Evolutionary conservation across 2,113 vertebrate species (phyloP), one percentile per base, ranked within the genome.

Genomic region (Callaeas wilsoni): DNA sequence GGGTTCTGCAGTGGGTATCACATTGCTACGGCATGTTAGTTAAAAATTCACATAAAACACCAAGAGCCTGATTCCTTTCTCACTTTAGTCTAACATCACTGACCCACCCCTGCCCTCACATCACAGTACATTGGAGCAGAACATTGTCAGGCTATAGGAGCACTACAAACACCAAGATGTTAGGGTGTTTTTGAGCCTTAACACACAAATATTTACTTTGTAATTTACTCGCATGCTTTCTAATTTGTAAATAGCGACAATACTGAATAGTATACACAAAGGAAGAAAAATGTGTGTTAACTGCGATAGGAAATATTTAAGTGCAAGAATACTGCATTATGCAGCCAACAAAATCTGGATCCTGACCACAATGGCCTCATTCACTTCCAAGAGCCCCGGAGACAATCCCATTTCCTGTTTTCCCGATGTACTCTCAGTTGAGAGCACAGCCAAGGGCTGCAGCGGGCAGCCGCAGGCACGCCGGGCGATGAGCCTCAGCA

Each of bases 21-120:
- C 96, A 85, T 75, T 67, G 91, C 90, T 94, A 95, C 95, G 95
- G 65, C 94, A 87, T 95, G 97, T 98, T 98, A 98, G 98, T 98
- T 93, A 91, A 96, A 97, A 95, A 88, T 55, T 67, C 87, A 96
- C 96, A 96, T n/a, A n/a, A 53, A 97, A 97, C 97, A 95, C 64
- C 83, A 69, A 89, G 89, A 78, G 80, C 42, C 93, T 62, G 64
- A 42, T 47, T 83, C 78, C 93, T 47, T 57, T 79, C 84, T 85
- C 49, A 10, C 56, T 42, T 50, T n/a, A 56, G 29, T 0, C 22
- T 25, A 67, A 49, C 26, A 14, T 9, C 62, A 8, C 50, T 60
- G 56, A 79, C 68, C 82, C 84, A 25, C 13, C 23, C 64, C 44
- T 69, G 67, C 65, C 83, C 64, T 84, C 84, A 52, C 0, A 6